Evolutionary conservation across 2,113 vertebrate genomes (phyloP), one percentile per base, ranked within the genome.

Genomic region (Odontesthes bonariensis): DNA sequence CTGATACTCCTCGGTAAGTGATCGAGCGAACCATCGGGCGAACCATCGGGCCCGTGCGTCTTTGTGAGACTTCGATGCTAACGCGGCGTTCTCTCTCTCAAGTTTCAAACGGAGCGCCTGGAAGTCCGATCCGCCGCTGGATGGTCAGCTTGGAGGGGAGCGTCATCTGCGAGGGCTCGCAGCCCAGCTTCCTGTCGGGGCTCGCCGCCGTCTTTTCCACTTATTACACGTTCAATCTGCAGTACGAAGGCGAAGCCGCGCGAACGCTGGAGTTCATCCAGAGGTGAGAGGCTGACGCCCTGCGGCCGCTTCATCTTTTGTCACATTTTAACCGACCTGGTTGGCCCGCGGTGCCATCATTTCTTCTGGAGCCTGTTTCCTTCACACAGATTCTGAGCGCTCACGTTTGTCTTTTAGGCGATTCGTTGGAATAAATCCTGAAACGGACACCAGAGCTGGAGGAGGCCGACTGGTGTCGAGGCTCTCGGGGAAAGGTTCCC

Each of bases 221-320:
- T 20, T 57, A 57, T 40, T 57, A 69, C 40, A 57, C 31, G 19
- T 69, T 69, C 38, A 69, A 69, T 57, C 38, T 57, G 19, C 53
- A 56, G 19, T 57, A 69, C 55, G 53, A 69, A 20, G 40, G 10
- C 0, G 19, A 32, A 11, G 66, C 66, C 20, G 53, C 27, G 6
- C 57, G 53, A 23, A 69, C 40, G 0, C 53, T 69, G 23, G 66
- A 69, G 33, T 69, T 69, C 53, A 69, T 69, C 32, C 66, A 69
- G 16, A 69, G 66, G 66, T 69, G 40, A 27, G 64, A 40, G 19
- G 22, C 22, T 3, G 22, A 54, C 47, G 40, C 38, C 22, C 35
- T 53, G 20, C 47, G 23, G 27, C 27, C 27, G 27, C 3, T 27
- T 27, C 27, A 27, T 27, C n/a, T n/a, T n/a, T n/a, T n/a, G n/a